Percentiles rank a stretch among this genome's conserved stretches.
Evolutionary conservation across 92 coral and sea anemone genomes (phyloP).

Genomic region (Pocillopora grandis): DNA sequence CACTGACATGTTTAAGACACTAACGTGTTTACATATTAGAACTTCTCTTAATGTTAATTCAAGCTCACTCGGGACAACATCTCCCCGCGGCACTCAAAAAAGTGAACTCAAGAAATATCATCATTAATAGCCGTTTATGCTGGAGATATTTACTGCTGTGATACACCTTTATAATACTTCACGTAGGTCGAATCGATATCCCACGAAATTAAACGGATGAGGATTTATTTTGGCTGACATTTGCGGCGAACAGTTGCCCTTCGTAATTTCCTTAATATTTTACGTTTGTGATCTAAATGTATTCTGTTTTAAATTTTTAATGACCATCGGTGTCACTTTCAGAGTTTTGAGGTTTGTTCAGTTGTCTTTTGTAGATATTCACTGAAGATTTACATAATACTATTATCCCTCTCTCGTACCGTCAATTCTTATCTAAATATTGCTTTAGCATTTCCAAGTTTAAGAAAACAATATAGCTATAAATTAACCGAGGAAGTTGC

Average conservation of each 20-base stretch:
- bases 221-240: neutral
- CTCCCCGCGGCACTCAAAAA: neutral
- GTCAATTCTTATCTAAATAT: conserved; percentile 52
- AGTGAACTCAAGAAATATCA: neutral
- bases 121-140: neutral
- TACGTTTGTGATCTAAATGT: conserved; percentile 8
- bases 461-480: conserved; percentile 48
- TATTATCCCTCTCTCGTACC: conserved; percentile 42
- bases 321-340: conserved; percentile 47
- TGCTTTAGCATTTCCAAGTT: conserved; percentile 60
- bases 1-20: neutral
- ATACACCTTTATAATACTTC: neutral
- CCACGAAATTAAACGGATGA: conserved; percentile 13
- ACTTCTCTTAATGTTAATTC: neutral
- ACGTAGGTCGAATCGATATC: conserved; percentile 11
- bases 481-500: conserved; percentile 27
- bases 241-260: conserved; percentile 14
- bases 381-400: conserved; percentile 63
- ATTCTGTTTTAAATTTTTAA: conserved; percentile 47
- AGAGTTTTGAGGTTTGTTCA: conserved; percentile 41
- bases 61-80: neutral
- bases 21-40: conserved; percentile 4
- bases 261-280: neutral
- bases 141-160: neutral
- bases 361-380: conserved; percentile 29